Base-by-base conservation (phyloP, 30 jellyfish, hydroid and myxozoan genomes). In the Cassiopea xamachana region DNA sequence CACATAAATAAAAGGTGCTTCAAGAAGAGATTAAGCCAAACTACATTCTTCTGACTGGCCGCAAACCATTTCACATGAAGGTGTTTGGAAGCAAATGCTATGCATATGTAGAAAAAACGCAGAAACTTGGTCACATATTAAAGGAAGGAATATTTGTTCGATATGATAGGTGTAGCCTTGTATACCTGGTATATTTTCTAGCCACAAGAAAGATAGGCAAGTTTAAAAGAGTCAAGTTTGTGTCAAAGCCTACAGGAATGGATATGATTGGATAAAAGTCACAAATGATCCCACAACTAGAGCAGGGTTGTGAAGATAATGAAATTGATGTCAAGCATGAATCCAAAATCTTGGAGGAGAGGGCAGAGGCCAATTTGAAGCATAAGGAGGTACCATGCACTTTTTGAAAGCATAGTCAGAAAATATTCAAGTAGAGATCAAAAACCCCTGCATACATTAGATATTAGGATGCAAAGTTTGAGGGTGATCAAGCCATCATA, bases 41-140 rank as follows among this genome's bases (percentile, higher is more conserved):
- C 88, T 4, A 27, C 88, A 59, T 79, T 4, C 88, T 43, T 7
- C 45, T 43, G 59, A 59, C 88, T 79, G 88, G 90, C 13, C 43
- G 69, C 51, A 82, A 60, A 64, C 90, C 90, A 60, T 82, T 60
- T 14, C 69, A 82, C 62, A 82, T 82, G 89, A 13, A 60, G 48
- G 27, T 82, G 15, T 82, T 82, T 67, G 90, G 90, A 27, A 27
- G 85, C 51, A 50, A 47, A 59, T 60, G 69, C 84, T 82, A 82
- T 27, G 69, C 90, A 4, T 67, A 39, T 46, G 70, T 27, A n/a
- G 85, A 60, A 13, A 44, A 60, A 19, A 60, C 9, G 70, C 14
- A 82, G 8, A 82, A 82, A 64, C 85, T 82, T 27, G 90, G 44
- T 58, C 17, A 74, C 50, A 60, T 68, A 67, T 82, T 43, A 19